Base-by-base conservation (phyloP, 2,888 invertebrate genomes). In the Agrotis exclamationis region DNA sequence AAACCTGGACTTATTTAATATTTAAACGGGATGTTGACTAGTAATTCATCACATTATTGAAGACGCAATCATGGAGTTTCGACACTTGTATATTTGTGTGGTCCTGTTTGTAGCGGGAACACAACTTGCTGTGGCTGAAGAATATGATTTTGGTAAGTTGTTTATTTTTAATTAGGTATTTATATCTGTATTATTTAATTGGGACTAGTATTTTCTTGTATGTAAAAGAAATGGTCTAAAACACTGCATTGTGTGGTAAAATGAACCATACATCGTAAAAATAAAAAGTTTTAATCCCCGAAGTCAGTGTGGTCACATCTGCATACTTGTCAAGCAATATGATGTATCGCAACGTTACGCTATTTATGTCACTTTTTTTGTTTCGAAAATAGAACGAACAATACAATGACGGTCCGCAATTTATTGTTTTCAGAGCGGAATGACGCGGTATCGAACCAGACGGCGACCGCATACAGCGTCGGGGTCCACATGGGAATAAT, bases 401-500 rank as follows among this genome's bases (percentile, higher is more conserved):
- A 80, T 82, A 81, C 86, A 82, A 83, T 78, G 72, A 58, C 77
- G 50, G 54, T 63, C 45, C 62, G 20, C 70, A 79, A 84, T 86
- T 82, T 83, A 81, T 86, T 85, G 79, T 85, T 91, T 90, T 73
- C 86, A 92, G 89, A 78, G 20, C 66, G 78, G 69, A 82, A 87
- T 85, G 82, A 74, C 58, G 60, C 65, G 48, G 64, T 77, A 69
- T 80, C 81, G 47, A 90, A 90, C 74, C 86, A 88, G 66, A 88
- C 89, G 56, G 86, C 85, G 74, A 80, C 82, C 80, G 80, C 83
- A 33, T 92, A 92, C 87, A 86, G 80, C 76, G 82, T 80, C 57
- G 91, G 90, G 64, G 87, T 94, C 84, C 87, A 88, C 76, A 84
- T 87, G 89, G 92, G 92, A 82, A 91, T 93, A 88, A 94, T 94